Evolutionary conservation across 2,113 vertebrate genomes (phyloP).

Genomic region (Condylura cristata): DNA sequence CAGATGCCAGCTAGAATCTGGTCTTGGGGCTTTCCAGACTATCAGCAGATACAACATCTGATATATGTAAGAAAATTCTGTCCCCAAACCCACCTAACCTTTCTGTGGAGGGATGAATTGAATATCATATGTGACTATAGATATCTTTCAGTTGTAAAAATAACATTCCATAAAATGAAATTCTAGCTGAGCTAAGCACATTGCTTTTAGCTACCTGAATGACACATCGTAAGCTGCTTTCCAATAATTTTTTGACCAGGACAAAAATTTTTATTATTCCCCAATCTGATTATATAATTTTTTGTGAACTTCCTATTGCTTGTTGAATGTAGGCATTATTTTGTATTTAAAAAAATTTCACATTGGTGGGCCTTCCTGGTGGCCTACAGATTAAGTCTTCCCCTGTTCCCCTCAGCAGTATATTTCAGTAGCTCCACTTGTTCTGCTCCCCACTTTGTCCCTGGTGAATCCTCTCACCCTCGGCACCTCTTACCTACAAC

Average conservation of each 20-base stretch:
- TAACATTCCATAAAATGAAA: not conserved
- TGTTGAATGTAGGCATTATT: too few relatives aligned
- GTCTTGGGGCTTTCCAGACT: not conserved
- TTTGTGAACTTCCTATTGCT: too few relatives aligned
- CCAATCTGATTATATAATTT: too few relatives aligned
- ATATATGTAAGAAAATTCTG: not conserved
- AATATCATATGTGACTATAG: not conserved
- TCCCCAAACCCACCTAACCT: not conserved
- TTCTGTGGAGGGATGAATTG: not conserved
- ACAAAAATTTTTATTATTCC: too few relatives aligned
- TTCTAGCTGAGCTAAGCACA: not conserved
- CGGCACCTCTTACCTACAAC: too few relatives aligned
- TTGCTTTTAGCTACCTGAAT: not conserved
- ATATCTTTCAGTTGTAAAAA: not conserved
- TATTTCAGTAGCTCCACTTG: too few relatives aligned
- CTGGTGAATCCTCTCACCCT: too few relatives aligned
- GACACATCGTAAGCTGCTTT: not conserved
- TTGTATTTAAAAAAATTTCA: too few relatives aligned
- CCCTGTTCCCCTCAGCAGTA: too few relatives aligned
- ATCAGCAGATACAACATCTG: not conserved
- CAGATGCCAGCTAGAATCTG: not conserved
- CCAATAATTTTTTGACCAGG: not conserved
- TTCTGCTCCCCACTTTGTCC: too few relatives aligned
- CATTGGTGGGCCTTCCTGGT: too few relatives aligned
- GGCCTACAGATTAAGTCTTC: too few relatives aligned